Base-by-base conservation (phyloP, 2,113 vertebrate genomes). In the Thamnaconus septentrionalis region DNA sequence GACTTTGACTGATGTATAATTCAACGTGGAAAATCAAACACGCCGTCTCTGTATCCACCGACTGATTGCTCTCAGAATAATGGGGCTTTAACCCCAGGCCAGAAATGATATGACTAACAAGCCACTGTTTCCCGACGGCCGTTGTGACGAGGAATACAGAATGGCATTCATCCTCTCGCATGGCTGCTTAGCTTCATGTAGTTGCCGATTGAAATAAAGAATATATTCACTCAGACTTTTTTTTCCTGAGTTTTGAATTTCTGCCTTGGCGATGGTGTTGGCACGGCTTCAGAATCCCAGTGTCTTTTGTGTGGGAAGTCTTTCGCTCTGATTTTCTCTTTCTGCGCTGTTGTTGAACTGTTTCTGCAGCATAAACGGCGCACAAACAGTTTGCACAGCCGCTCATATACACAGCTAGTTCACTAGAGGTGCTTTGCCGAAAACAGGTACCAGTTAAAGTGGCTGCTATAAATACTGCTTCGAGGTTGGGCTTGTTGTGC, bases 1-100 rank as follows among this genome's bases (percentile, higher is more conserved):
- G 63, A 71, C 74, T 81, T 76, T 61, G 65, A 60, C 57, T 80
- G 60, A 86, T 83, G 70, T 83, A 70, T 85, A 87, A 84, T 86
- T 81, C 77, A 80, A 41, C 68, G 42, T 8, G 61, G 61, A 75
- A 80, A 85, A 81, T 76, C 61, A 73, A 85, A 78, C 66, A 61
- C 51, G 53, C 64, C 12, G 54, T 77, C 62, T 66, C 75, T 59
- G 51, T 67, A 71, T 82, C 83, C 79, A 66, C 77, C 78, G 80
- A 69, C 70, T 78, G 61, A 31, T 31, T 31, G 18, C 18, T 31
- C 18, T 31, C 18, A 2, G 18, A 79, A 80, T 75, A 68, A 64
- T 58, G 60, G 47, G 78, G 45, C 56, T 64, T 48, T 43, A 4
- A 76, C 85, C 73, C 9, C 63, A 45, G 71, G 69, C 76, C 54